Evolutionary conservation across 2,797 vertebrate genomes (phyloP).

Genomic region (Gallinago nigripennis): DNA sequence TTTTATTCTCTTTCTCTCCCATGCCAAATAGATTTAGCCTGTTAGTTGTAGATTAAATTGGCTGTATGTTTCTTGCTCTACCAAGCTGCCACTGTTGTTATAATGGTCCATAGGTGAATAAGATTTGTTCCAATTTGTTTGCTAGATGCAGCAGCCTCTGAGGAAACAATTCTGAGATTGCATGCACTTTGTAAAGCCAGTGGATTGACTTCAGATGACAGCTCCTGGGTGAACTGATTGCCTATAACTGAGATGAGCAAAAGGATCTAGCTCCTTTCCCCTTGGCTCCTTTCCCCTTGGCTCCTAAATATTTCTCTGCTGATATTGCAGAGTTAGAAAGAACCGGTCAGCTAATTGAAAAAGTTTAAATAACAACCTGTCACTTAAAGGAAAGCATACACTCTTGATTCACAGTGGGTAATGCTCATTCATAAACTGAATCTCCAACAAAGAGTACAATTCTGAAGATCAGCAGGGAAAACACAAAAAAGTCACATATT

Average conservation of each 20-base stretch:
- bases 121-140: constrained; percentile 27
- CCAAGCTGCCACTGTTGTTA: background rate
- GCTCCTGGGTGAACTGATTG: background rate
- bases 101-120: constrained; percentile 40
- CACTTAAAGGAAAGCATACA: background rate
- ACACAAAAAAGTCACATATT: background rate
- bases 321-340: background rate
- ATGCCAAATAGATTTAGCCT: background rate
- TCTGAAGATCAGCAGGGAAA: background rate
- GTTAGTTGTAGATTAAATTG: constrained; percentile 30
- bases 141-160: background rate
- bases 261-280: background rate
- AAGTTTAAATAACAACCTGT: background rate
- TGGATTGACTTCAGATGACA: constrained; percentile 26
- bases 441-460: background rate
- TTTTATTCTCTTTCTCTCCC: background rate
- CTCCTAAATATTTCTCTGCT: background rate
- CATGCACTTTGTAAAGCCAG: background rate
- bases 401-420: background rate
- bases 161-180: constrained; percentile 22
- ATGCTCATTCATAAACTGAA: background rate
- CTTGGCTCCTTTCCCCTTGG: background rate
- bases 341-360: background rate
- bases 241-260: background rate
- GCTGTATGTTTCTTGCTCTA: background rate